Conservation (phyloP, 2,888 invertebrate genomes). For the Lithophane semibrunnea region DNA sequence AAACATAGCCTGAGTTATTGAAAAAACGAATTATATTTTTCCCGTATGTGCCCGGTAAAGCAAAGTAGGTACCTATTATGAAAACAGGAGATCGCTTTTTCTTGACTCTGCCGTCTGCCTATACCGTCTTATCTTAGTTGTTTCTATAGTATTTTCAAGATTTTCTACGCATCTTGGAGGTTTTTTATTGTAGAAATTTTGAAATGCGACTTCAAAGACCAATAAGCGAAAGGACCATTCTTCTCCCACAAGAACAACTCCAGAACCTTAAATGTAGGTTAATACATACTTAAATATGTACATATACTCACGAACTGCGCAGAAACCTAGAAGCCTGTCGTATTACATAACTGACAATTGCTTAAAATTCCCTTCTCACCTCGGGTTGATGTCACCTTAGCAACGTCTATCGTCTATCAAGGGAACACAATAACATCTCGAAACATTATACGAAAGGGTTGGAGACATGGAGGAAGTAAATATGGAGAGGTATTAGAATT, state of each 20-base stretch:
- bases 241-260: not conserved
- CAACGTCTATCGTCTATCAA: conserved; percentile 47
- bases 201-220: not conserved
- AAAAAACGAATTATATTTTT: too few relatives aligned
- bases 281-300: conserved; percentile 32
- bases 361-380: conserved; percentile 57
- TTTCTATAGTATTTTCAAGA: too few relatives aligned
- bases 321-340: conserved; percentile 50
- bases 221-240: not conserved
- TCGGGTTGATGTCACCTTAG: conserved; percentile 55
- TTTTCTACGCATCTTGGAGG: not conserved
- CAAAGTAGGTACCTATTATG: not conserved
- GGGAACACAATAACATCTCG: conserved; percentile 57
- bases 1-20: not conserved
- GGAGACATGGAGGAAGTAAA: conserved; percentile 23
- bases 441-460: conserved; percentile 52
- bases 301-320: conserved; percentile 18
- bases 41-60: too few relatives aligned
- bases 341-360: conserved; percentile 50
- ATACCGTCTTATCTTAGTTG: not conserved
- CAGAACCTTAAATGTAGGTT: not conserved
- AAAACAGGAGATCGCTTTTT: not conserved
- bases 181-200: not conserved
- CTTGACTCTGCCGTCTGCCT: not conserved
- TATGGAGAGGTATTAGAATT: conserved; percentile 18